Evolutionary conservation across 2,888 invertebrate genomes (phyloP).

Genomic region (Dysmachus trigonus): DNA sequence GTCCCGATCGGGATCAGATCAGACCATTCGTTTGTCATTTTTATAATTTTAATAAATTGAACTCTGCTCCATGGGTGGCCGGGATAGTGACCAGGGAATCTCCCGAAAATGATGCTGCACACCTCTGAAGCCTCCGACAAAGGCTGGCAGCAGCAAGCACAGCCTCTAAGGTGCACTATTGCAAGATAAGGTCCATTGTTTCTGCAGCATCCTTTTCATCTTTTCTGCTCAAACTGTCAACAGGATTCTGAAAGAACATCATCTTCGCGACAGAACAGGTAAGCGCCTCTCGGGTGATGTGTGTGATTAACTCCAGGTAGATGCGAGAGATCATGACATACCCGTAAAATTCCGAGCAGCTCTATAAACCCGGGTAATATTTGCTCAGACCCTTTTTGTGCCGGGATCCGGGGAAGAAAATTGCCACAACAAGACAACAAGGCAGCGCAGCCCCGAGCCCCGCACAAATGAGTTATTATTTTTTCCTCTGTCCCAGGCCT

Average conservation of each 20-base stretch:
- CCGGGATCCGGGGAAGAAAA: not conserved
- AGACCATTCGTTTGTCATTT: not conserved
- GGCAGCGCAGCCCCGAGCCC: not conserved
- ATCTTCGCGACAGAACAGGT: slow-evolving; percentile 1
- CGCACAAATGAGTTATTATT: slow-evolving; percentile 29
- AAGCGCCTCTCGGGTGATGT: not conserved
- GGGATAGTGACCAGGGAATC: not conserved
- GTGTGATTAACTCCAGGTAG: slow-evolving; percentile 34
- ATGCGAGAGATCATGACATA: slow-evolving; percentile 11
- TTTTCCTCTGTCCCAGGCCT: not conserved
- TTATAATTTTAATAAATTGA: slow-evolving; percentile 50
- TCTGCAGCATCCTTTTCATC: slow-evolving; percentile 28
- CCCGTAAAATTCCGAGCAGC: slow-evolving; percentile 33
- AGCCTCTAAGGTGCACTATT: slow-evolving; percentile 1
- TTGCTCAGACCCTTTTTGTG: slow-evolving; percentile 2
- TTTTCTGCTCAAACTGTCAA: slow-evolving; percentile 34
- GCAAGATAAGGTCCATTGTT: not conserved
- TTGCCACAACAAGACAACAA: not conserved
- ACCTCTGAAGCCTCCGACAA: slow-evolving; percentile 8
- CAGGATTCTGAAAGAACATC: not conserved
- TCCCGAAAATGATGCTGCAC: not conserved
- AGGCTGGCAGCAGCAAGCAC: not conserved
- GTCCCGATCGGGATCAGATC: slow-evolving; percentile 7
- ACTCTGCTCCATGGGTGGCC: slow-evolving; percentile 46
- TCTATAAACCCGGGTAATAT: not conserved